phyloP scores from a whole-genome alignment of 2,797 vertebrate species.

The Cynodonichthys magdalenae region DNA sequence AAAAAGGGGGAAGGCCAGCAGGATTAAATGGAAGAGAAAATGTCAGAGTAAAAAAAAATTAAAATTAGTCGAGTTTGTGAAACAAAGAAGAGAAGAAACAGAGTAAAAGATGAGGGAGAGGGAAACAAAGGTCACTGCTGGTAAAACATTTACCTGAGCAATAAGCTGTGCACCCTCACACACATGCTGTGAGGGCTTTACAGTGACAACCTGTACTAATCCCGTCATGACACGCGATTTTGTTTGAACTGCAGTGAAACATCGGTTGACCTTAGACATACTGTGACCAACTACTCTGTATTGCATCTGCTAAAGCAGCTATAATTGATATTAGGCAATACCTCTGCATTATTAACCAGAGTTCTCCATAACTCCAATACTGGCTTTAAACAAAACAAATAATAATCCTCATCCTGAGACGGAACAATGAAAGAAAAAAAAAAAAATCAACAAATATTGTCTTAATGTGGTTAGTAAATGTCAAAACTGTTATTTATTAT shows the following conservation, averaged over 20 bases:
- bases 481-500: too few species aligned
- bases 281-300: background rate
- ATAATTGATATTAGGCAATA: background rate
- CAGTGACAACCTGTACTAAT: background rate
- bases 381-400: too few species aligned
- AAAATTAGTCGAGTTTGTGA: constrained; percentile 11
- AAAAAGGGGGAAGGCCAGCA: constrained; percentile 1
- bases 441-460: too few species aligned
- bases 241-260: background rate
- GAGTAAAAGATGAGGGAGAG: background rate
- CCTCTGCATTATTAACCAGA: background rate
- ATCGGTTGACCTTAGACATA: background rate
- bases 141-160: constrained; percentile 66
- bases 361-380: background rate
- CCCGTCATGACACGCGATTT: background rate
- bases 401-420: too few species aligned
- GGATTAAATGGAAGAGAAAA: background rate
- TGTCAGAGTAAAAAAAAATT: constrained; percentile 5
- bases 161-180: constrained; percentile 36
- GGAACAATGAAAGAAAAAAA: too few species aligned
- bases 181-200: constrained; percentile 10
- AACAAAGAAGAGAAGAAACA: background rate
- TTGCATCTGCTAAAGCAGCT: background rate
- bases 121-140: constrained; percentile 57
- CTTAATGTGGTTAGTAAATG: too few species aligned